Percentiles rank a stretch among this genome's conserved stretches.
Evolutionary conservation across 2,113 vertebrate genomes (phyloP).

Genomic region (Cebus imitator): DNA sequence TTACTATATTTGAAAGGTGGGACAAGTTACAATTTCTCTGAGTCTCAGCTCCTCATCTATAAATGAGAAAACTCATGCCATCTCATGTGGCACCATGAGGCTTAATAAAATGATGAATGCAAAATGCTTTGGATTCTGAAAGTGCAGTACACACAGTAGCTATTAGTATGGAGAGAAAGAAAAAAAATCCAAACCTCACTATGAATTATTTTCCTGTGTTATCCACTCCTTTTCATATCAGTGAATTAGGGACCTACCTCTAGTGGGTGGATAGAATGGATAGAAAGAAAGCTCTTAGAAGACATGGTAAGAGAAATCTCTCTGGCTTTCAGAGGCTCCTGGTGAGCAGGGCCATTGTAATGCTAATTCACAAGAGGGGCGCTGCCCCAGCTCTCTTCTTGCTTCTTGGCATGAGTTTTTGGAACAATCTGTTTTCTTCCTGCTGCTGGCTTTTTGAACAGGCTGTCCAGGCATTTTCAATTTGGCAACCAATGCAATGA

Average conservation of each 20-base stretch:
- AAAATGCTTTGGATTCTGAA: neutral
- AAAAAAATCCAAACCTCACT: neutral
- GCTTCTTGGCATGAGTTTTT: slow-evolving; percentile 40
- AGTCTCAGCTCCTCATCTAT: neutral
- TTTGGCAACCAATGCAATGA: slow-evolving; percentile 65
- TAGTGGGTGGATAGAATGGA: neutral
- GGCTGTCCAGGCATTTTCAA: slow-evolving; percentile 75
- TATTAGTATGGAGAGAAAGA: neutral
- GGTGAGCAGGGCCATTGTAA: neutral
- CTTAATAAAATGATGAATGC: neutral
- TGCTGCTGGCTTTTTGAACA: slow-evolving; percentile 66
- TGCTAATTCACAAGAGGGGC: neutral
- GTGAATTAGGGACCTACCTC: neutral
- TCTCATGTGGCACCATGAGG: neutral
- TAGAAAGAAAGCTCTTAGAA: neutral
- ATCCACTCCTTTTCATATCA: neutral
- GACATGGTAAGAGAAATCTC: neutral
- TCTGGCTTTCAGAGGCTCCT: neutral
- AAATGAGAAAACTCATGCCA: neutral
- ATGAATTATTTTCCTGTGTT: neutral
- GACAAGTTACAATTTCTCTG: neutral
- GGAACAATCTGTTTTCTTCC: slow-evolving; percentile 31
- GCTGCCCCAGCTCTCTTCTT: neutral
- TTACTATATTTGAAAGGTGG: neutral
- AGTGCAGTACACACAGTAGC: neutral